phyloP scores from a whole-genome alignment of 1,140 invertebrate genomes.

The Camponotus vicinus region DNA sequence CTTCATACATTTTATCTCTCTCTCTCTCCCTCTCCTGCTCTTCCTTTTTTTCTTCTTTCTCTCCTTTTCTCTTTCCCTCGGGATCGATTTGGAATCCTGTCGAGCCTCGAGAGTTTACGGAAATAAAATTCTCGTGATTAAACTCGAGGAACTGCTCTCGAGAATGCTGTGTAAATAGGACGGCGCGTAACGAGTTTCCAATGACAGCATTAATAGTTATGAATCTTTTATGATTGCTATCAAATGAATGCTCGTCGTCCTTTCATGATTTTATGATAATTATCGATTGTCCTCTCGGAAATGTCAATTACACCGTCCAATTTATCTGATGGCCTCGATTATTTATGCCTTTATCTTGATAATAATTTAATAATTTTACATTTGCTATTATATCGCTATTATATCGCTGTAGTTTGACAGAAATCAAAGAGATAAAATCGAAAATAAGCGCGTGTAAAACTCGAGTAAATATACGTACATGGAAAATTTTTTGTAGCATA shows the following conservation, averaged over 20 bases:
- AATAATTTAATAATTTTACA: conserved; percentile 15
- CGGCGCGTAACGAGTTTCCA: conserved; percentile 10
- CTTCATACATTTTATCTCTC: conserved; percentile 1
- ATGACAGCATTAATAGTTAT: conserved; percentile 36
- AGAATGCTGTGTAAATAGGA: not conserved
- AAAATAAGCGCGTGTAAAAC: not conserved
- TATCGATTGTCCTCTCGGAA: not conserved
- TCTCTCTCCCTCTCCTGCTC: no score
- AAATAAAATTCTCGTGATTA: conserved; percentile 53
- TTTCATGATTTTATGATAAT: not conserved
- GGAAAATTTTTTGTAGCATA: not conserved
- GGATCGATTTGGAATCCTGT: conserved; percentile 37
- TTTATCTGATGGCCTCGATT: not conserved
- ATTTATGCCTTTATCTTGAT: not conserved
- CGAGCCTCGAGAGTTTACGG: conserved; percentile 21
- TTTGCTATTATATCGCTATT: not conserved
- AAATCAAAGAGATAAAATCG: not conserved
- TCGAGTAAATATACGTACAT: not conserved
- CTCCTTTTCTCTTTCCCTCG: not conserved
- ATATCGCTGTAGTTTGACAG: not conserved
- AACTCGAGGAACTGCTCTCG: not conserved
- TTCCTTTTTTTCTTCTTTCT: not conserved
- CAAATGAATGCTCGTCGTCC: not conserved
- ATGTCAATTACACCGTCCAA: not conserved
- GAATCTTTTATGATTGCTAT: not conserved